Evolutionary conservation across 2,113 vertebrate species (phyloP).

Genomic region (Colistium nudipinnis): DNA sequence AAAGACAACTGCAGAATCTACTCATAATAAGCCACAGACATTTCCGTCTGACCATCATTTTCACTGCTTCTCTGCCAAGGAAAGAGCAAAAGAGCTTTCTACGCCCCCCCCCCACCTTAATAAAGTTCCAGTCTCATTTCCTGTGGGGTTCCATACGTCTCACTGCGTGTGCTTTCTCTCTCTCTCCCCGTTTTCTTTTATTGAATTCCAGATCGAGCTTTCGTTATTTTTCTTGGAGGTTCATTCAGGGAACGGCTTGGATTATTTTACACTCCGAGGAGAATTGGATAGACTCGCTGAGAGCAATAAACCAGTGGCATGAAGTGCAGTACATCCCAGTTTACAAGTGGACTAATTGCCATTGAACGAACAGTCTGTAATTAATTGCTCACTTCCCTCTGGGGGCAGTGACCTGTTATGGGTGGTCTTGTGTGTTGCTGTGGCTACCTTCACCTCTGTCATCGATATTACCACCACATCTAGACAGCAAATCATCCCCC

Average conservation of each 20-base stretch:
- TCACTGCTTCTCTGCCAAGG: constrained; percentile 32
- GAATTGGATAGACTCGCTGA: not conserved
- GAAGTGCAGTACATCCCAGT: constrained; percentile 37
- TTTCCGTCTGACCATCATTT: constrained; percentile 46
- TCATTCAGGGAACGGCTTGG: constrained; percentile 18
- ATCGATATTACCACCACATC: constrained; percentile 63
- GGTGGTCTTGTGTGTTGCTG: constrained; percentile 65
- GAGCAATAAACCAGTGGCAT: not conserved
- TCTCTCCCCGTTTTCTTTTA: constrained; percentile 16
- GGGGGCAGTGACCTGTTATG: constrained; percentile 45
- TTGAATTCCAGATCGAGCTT: constrained; percentile 23
- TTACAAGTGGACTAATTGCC: constrained; percentile 62
- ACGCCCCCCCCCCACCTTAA: constrained; percentile 32
- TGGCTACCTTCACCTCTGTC: constrained; percentile 57
- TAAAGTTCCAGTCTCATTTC: constrained; percentile 44
- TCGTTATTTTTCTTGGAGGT: constrained; percentile 12
- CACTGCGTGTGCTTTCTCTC: not conserved
- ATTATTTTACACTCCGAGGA: constrained; percentile 16
- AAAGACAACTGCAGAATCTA: constrained; percentile 46
- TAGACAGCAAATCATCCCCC: constrained; percentile 57
- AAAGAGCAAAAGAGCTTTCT: constrained; percentile 52
- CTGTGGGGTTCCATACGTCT: constrained; percentile 14
- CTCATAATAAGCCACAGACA: constrained; percentile 43
- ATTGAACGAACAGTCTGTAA: constrained; percentile 70
- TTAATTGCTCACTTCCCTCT: constrained; percentile 66